phyloP scores from a whole-genome alignment of 1,140 invertebrate genomes.

The Drosophila ironensis region DNA sequence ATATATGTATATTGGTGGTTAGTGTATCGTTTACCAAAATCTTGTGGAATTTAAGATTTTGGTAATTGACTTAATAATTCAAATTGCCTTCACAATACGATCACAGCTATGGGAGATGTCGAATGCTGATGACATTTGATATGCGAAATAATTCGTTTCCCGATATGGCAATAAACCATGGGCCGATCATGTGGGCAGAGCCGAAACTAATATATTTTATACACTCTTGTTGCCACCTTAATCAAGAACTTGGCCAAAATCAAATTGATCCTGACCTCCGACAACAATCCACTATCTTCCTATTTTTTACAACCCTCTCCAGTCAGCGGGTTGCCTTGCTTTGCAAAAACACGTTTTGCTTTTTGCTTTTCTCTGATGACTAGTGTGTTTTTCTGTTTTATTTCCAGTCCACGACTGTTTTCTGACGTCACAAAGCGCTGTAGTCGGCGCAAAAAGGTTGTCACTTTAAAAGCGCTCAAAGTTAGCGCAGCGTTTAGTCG shows the following conservation, averaged over 20 bases:
- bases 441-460: constrained; percentile 25
- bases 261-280: constrained; percentile 29
- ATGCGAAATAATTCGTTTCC: no score
- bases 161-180: no score
- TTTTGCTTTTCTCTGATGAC: constrained; percentile 27
- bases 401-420: constrained; percentile 23
- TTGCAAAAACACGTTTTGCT: constrained; percentile 18
- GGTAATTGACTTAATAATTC: no score
- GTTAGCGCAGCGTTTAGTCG: constrained; percentile 41
- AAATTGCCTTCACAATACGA: no score
- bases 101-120: no score
- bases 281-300: constrained; percentile 7
- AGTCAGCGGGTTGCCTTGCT: constrained; percentile 4
- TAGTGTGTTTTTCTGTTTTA: constrained; percentile 8
- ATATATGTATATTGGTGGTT: no score
- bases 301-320: not conserved
- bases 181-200: no score
- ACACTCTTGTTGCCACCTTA: no score
- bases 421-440: constrained; percentile 38
- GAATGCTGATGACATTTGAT: no score
- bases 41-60: no score
- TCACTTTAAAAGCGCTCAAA: constrained; percentile 46
- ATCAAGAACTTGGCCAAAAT: not conserved
- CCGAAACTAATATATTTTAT: no score
- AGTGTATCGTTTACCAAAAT: no score